Conservation (phyloP, 2,888 invertebrate genomes). For the Drosophila monieri region DNA sequence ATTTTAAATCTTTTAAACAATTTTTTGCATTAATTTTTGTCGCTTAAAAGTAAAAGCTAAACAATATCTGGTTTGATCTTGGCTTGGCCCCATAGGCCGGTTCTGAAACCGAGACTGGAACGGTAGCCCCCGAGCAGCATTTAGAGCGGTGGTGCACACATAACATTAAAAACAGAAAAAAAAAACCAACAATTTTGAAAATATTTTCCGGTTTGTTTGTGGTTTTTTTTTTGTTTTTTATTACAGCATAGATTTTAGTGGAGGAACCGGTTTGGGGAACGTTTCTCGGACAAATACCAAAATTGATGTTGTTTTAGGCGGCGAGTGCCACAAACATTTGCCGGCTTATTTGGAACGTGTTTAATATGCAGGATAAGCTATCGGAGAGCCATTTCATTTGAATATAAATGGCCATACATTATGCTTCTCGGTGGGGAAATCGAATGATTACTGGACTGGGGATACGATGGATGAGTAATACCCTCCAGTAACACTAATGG, state of each 20-base stretch:
- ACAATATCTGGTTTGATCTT: slow-evolving; percentile 47
- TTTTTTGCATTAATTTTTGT: slow-evolving; percentile 5
- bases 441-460: not conserved
- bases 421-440: slow-evolving; percentile 6
- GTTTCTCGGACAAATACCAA: slow-evolving; percentile 58
- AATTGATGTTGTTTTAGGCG: slow-evolving; percentile 59
- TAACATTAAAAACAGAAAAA: not conserved
- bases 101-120: slow-evolving; percentile 40
- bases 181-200: slow-evolving; percentile 17
- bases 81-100: slow-evolving; percentile 31
- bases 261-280: slow-evolving; percentile 37
- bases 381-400: slow-evolving; percentile 19
- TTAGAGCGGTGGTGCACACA: slow-evolving; percentile 38
- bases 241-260: slow-evolving; percentile 59
- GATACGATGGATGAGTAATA: slow-evolving; percentile 37
- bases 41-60: slow-evolving; percentile 38
- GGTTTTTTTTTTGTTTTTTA: slow-evolving; percentile 54
- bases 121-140: slow-evolving; percentile 40
- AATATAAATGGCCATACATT: slow-evolving; percentile 21
- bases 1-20: not conserved
- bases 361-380: slow-evolving; percentile 38
- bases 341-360: slow-evolving; percentile 45
- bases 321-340: slow-evolving; percentile 41
- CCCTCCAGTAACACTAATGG: slow-evolving; percentile 37
- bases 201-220: slow-evolving; percentile 74